These are phyloP conservation scores for Diabrotica virgifera DNA, from an alignment of 1,140 invertebrate species.

Conservation along the genomic window DNA sequence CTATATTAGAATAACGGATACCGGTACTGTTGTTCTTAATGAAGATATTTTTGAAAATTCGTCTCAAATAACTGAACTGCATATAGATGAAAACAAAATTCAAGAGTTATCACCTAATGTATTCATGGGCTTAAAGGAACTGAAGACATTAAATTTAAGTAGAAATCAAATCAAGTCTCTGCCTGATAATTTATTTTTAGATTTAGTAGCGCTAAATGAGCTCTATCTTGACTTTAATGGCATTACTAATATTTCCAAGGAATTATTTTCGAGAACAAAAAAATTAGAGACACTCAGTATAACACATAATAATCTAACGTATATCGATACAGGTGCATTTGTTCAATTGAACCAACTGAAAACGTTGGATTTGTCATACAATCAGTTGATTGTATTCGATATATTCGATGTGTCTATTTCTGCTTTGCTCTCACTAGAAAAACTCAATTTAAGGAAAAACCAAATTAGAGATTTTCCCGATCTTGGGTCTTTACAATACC, in stretches of 20 bases:
- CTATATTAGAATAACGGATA: conserved; percentile 13
- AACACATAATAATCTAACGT: conserved; percentile 11
- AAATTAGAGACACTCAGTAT: conserved; percentile 18
- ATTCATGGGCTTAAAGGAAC: conserved; percentile 25
- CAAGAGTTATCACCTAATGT: conserved; percentile 13
- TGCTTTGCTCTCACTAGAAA: conserved; percentile 8
- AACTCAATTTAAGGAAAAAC: conserved; percentile 19
- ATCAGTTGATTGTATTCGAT: background rate
- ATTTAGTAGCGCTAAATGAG: conserved; percentile 12
- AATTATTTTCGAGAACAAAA: conserved; percentile 10
- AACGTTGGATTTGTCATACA: background rate
- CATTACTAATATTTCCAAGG: conserved; percentile 9
- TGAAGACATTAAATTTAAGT: conserved; percentile 31
- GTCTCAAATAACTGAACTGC: conserved; percentile 7
- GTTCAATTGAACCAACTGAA: conserved; percentile 7
- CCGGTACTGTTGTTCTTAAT: conserved; percentile 7
- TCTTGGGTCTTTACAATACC: background rate
- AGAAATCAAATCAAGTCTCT: conserved; percentile 25
- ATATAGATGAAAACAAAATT: conserved; percentile 20
- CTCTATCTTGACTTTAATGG: conserved; percentile 22
- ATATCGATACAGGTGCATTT: background rate
- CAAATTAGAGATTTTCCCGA: conserved; percentile 10
- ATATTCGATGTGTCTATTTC: conserved; percentile 12
- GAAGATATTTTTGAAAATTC: conserved; percentile 16
- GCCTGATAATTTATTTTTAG: conserved; percentile 6